A percentile compares a stretch with the other conserved stretches of the same genome.
Evolutionary conservation across 92 coral and sea anemone genomes (phyloP).

Genomic region (Ricordea florida): DNA sequence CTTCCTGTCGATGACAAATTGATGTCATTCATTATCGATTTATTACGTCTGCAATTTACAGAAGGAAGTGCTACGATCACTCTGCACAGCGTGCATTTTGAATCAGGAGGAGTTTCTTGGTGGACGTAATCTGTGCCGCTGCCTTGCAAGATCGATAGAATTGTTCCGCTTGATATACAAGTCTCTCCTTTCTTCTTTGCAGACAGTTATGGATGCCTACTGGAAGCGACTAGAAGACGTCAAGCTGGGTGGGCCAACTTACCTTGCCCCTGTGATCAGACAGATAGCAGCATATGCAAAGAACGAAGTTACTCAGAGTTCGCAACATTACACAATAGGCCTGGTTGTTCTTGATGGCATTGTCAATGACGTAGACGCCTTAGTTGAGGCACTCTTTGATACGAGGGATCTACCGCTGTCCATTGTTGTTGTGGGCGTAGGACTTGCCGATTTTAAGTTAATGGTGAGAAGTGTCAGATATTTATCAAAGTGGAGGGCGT

Average conservation of each 20-base stretch:
- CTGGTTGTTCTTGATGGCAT: conserved; percentile 89
- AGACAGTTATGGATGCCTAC: conserved; percentile 76
- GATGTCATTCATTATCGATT: too few relatives aligned
- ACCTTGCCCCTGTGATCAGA: conserved; percentile 90
- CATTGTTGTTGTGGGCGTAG: conserved; percentile 90
- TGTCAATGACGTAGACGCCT: conserved; percentile 82
- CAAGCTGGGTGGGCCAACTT: conserved; percentile 89
- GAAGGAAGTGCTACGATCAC: too few relatives aligned
- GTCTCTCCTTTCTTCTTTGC: neutral
- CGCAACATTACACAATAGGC: conserved; percentile 83
- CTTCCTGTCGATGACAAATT: too few relatives aligned
- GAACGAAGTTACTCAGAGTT: conserved; percentile 61
- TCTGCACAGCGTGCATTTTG: too few relatives aligned
- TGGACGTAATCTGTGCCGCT: too few relatives aligned
- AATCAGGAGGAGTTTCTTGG: too few relatives aligned
- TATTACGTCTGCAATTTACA: too few relatives aligned
- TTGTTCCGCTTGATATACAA: too few relatives aligned
- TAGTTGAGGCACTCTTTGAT: conserved; percentile 50
- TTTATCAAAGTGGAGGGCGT: neutral
- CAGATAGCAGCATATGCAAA: conserved; percentile 81
- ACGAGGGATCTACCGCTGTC: conserved; percentile 74
- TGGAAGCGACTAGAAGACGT: conserved; percentile 58
- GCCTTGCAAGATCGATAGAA: too few relatives aligned
- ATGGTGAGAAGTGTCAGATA: conserved; percentile 60
- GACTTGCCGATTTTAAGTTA: conserved; percentile 86